Evolutionary conservation across 2,113 vertebrate species (phyloP), one percentile per base, ranked within the genome.

Genomic region (Marcusenius ussheri): DNA sequence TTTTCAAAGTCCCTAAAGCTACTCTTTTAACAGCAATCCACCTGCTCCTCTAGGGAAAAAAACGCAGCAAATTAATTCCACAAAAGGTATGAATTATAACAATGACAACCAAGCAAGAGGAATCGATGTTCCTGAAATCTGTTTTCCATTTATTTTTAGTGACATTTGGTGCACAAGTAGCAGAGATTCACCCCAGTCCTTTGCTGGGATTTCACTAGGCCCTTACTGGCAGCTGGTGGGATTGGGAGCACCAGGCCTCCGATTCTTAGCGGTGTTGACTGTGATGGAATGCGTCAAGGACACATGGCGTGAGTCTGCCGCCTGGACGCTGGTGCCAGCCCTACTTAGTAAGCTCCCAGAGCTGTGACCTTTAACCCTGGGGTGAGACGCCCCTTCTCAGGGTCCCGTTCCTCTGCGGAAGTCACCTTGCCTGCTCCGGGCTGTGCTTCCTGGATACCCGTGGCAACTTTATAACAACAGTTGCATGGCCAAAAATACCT

Each of bases 211-310:
- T 66, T 66, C n/a, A 17, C 27, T 39, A 39, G 80, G 17, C 11
- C 39, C 39, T 83, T 46, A 50, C 42, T 51, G 66, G 45, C 35
- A 53, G 58, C 80, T 88, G 90, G 47, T 80, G 87, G 77, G 31
- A n/a, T 11, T 80, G 51, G 27, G 24, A 11, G 45, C 21, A 89
- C 91, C 89, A 90, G 92, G 66, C 74, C 17, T n/a, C 80, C 87
- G 90, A 88, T 9, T 90, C 89, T 91, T 77, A 56, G 92, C 93
- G 92, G 93, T 94, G 94, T 95, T 94, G 95, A 94, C 93, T 90
- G 93, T 93, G 94, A 94, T 93, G 94, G 95, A 95, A 95, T 95
- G 94, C n/a, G 35, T 90, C 50, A 92, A 91, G 90, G 91, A 91
- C 92, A 93, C 93, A 91, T 91, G 66, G 85, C 87, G 94, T 93